These are phyloP conservation scores for Brevimyrus niger DNA, from an alignment of 2,113 vertebrate species.

Conservation along the genomic window DNA sequence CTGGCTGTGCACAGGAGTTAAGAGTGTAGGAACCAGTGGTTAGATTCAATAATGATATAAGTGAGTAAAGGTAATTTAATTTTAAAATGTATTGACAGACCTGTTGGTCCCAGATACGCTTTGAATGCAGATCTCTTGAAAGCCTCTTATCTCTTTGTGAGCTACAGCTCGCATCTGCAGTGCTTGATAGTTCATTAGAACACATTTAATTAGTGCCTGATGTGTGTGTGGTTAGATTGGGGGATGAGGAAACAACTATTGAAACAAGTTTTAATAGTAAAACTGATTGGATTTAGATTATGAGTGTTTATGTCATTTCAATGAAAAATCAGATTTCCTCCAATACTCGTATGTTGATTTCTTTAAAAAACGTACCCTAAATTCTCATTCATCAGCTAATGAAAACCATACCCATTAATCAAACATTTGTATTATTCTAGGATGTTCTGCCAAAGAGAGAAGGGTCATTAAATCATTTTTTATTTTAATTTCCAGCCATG, in stretches of 20 bases:
- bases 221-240: neutral
- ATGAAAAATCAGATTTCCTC: neutral
- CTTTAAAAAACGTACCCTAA: neutral
- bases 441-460: neutral
- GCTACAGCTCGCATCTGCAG: neutral
- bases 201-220: neutral
- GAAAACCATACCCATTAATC: neutral
- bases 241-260: neutral
- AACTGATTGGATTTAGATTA: neutral
- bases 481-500: neutral
- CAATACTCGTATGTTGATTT: neutral
- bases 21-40: neutral
- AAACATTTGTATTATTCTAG: neutral
- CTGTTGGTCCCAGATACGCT: neutral
- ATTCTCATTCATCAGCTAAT: neutral
- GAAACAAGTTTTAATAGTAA: neutral
- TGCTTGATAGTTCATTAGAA: neutral
- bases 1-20: neutral
- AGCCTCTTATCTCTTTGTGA: neutral
- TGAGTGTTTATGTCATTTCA: neutral
- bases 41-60: neutral
- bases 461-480: neutral
- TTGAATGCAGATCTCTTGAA: neutral
- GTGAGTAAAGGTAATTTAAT: neutral
- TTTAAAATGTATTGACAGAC: neutral